These are phyloP conservation scores for Muricea muricata DNA, from an alignment of 92 coral and sea anemone genomes.

Conservation along the genomic window DNA sequence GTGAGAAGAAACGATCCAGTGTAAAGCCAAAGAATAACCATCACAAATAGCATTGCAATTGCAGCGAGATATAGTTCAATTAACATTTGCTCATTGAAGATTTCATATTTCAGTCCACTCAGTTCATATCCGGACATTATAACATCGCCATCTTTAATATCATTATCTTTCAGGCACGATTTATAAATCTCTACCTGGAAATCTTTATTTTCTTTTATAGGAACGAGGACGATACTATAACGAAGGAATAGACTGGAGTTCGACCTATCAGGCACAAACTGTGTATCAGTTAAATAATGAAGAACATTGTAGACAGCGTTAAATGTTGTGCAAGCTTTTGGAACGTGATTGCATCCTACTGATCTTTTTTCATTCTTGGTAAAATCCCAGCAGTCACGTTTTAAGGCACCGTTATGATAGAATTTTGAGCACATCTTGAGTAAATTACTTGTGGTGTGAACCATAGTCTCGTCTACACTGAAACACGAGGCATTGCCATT, in stretches of 20 bases:
- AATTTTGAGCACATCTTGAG: conserved; percentile 71
- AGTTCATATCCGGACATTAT: conserved; percentile 80
- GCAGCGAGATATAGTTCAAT: conserved; percentile 83
- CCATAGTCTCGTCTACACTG: conserved; percentile 69
- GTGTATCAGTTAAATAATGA: conserved; percentile 85
- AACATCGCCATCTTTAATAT: conserved; percentile 73
- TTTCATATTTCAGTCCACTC: conserved; percentile 73
- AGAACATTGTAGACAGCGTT: conserved; percentile 90
- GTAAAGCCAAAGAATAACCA: conserved; percentile 89
- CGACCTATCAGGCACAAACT: conserved; percentile 61
- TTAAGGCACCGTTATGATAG: conserved; percentile 71
- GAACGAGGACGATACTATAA: conserved; percentile 78
- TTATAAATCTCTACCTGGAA: conserved; percentile 68
- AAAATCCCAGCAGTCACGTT: conserved; percentile 92
- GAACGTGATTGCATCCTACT: conserved; percentile 70
- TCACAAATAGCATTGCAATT: conserved; percentile 78
- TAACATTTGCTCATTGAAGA: conserved; percentile 74
- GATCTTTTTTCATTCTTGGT: conserved; percentile 40
- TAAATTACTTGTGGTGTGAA: conserved; percentile 38
- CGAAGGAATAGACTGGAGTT: conserved; percentile 37
- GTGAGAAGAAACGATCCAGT: conserved; percentile 89
- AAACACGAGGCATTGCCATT: conserved; percentile 69
- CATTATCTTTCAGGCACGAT: conserved; percentile 55
- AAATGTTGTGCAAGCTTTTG: conserved; percentile 68
- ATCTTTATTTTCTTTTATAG: conserved; percentile 50